phyloP scores from a whole-genome alignment of 2,113 vertebrate species.

The Amphiprion ocellaris region DNA sequence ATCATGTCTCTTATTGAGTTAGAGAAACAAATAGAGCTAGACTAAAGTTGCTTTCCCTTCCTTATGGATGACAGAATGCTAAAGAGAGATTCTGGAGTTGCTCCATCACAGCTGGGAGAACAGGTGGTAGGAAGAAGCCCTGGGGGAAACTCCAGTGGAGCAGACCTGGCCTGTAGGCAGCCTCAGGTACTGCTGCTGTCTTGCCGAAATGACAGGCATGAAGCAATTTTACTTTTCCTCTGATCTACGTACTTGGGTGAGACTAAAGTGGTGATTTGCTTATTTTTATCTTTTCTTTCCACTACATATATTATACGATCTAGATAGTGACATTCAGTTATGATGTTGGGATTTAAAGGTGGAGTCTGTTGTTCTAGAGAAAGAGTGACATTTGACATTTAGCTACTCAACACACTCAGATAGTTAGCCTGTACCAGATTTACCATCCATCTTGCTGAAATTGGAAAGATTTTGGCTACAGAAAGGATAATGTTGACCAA shows the following conservation, averaged over 20 bases:
- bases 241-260: slow-evolving; percentile 32
- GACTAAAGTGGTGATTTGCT: not conserved
- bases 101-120: slow-evolving; percentile 73
- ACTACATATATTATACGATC: not conserved
- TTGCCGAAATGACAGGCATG: slow-evolving; percentile 39
- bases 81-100: slow-evolving; percentile 56
- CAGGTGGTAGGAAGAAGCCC: slow-evolving; percentile 68
- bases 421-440: no score
- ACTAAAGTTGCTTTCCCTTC: slow-evolving; percentile 49
- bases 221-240: slow-evolving; percentile 26
- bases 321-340: not conserved
- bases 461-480: no score
- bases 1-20: slow-evolving; percentile 47
- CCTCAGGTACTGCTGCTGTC: slow-evolving; percentile 59
- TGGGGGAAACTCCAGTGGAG: slow-evolving; percentile 57
- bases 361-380: no score
- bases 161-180: slow-evolving; percentile 64
- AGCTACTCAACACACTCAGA: no score
- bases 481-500: no score
- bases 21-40: slow-evolving; percentile 48
- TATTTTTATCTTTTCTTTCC: not conserved
- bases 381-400: no score
- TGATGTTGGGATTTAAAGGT: no score
- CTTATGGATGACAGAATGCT: slow-evolving; percentile 50
- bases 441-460: no score